Evolutionary conservation across 2,797 vertebrate genomes (phyloP).

Genomic region (Anabacerthia variegaticeps): DNA sequence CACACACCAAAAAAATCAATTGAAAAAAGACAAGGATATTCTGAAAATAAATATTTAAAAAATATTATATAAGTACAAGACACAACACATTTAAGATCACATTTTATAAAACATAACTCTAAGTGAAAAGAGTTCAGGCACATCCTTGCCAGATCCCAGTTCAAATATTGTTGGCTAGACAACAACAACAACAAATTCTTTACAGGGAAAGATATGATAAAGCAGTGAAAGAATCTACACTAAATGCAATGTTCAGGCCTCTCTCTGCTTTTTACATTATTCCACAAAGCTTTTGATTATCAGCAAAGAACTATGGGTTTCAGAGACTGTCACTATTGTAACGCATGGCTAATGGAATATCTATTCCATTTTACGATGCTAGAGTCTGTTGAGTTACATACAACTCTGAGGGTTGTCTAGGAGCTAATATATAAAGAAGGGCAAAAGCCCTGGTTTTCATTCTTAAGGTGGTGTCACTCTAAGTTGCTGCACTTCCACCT

Average conservation of each 20-base stretch:
- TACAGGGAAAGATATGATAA: background rate
- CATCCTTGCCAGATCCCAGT: background rate
- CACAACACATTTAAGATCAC: background rate
- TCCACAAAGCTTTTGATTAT: background rate
- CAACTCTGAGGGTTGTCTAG: background rate
- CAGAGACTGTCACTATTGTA: background rate
- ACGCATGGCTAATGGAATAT: background rate
- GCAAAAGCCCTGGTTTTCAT: background rate
- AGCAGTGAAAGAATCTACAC: background rate
- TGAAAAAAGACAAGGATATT: background rate
- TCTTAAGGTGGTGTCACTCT: background rate
- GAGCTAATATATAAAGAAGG: background rate
- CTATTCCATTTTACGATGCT: background rate
- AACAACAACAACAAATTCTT: background rate
- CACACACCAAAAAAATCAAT: background rate
- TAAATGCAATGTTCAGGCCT: background rate
- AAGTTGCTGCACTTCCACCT: background rate
- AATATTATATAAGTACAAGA: background rate
- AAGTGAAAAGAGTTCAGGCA: background rate
- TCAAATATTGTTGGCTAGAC: background rate
- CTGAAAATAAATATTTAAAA: background rate
- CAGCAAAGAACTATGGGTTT: background rate
- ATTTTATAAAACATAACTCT: background rate
- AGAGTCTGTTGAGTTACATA: background rate
- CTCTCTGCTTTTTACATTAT: background rate